phyloP scores from a whole-genome alignment of 2,113 vertebrate genomes.

The Macrotis lagotis region DNA sequence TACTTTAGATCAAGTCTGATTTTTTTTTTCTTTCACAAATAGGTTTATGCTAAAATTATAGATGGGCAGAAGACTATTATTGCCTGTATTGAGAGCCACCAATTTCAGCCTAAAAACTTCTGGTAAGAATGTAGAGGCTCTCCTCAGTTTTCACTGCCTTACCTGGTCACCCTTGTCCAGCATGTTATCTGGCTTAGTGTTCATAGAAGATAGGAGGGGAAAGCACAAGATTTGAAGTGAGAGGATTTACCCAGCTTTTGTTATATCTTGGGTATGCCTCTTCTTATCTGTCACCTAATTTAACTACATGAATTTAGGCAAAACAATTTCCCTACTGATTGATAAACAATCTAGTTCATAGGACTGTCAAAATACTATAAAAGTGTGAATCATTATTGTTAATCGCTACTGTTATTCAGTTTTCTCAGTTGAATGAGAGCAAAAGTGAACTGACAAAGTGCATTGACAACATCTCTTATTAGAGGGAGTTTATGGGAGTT shows the following conservation, averaged over 20 bases:
- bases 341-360: background rate
- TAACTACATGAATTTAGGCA: background rate
- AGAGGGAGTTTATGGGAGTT: background rate
- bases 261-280: background rate
- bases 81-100: conserved; percentile 96
- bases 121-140: conserved; percentile 86
- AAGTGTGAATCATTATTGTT: background rate
- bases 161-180: background rate
- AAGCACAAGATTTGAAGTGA: background rate
- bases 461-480: background rate
- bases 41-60: conserved; percentile 97
- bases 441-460: background rate
- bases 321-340: background rate
- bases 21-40: conserved; percentile 70
- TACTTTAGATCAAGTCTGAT: conserved; percentile 42
- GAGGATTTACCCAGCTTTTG: background rate
- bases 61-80: conserved; percentile 98
- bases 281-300: background rate
- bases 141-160: conserved; percentile 45
- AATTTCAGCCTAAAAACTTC: conserved; percentile 98
- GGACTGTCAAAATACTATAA: background rate
- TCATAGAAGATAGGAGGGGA: background rate
- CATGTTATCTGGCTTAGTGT: background rate
- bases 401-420: background rate
- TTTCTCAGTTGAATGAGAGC: background rate